Conservation (phyloP, 2,113 vertebrate species). For the Psammodynastes pulverulentus region DNA sequence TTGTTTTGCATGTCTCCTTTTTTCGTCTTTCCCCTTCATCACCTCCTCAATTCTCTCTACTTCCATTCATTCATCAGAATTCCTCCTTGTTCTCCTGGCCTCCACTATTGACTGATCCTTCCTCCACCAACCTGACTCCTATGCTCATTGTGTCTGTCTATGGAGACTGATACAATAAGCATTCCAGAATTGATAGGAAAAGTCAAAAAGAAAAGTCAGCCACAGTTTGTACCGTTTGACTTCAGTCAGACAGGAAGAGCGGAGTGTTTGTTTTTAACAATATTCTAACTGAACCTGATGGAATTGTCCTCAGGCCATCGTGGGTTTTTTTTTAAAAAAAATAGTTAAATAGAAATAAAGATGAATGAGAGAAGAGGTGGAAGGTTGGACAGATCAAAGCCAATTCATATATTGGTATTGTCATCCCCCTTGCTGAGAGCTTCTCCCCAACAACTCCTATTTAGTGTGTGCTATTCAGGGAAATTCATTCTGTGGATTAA, state of each 20-base stretch:
- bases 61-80: background rate
- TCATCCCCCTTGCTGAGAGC: background rate
- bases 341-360: background rate
- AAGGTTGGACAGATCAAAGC: background rate
- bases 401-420: background rate
- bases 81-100: background rate
- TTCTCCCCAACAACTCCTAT: background rate
- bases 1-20: background rate
- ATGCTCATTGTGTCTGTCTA: background rate
- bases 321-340: background rate
- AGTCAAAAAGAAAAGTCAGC: background rate
- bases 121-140: background rate
- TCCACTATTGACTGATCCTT: background rate
- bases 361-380: background rate
- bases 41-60: background rate
- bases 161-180: background rate
- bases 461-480: background rate
- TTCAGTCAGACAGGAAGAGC: background rate
- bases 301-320: background rate
- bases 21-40: background rate
- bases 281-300: background rate
- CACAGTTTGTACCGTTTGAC: background rate
- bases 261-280: background rate
- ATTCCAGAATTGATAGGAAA: background rate
- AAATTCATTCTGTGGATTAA: background rate